A percentile compares a stretch with the other conserved stretches of the same genome.
These are phyloP conservation scores for Meteorus colon DNA, from an alignment of 2,888 invertebrate species.

Conservation along the genomic window DNA sequence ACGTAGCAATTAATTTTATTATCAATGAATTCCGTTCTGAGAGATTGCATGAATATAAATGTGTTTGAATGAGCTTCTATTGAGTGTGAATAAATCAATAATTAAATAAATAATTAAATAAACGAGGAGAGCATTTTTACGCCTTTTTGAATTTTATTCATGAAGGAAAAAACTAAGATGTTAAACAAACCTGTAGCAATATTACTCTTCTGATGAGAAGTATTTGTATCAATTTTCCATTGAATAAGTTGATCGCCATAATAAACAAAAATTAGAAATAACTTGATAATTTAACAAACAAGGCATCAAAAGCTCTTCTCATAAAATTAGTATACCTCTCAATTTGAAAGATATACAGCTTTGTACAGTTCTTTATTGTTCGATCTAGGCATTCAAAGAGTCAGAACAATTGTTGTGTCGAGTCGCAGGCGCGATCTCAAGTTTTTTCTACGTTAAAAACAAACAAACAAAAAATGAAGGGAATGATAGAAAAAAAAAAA, in stretches of 20 bases:
- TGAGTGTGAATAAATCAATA: background rate
- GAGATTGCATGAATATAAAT: constrained; percentile 27
- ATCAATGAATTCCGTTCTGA: constrained; percentile 17
- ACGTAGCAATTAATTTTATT: constrained; percentile 24
- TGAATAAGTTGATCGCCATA: background rate
- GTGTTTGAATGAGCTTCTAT: background rate
- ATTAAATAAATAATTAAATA: background rate
- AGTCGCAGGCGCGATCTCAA: constrained; percentile 25
- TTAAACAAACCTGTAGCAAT: background rate
- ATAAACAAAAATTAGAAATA: background rate
- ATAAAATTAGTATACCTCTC: constrained; percentile 50
- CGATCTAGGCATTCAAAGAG: constrained; percentile 35
- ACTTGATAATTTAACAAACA: constrained; percentile 19
- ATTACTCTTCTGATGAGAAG: background rate
- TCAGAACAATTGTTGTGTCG: constrained; percentile 33
- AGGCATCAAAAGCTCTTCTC: constrained; percentile 19
- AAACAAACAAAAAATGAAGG: background rate
- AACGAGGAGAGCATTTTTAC: background rate
- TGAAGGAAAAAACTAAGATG: background rate
- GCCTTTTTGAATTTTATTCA: background rate
- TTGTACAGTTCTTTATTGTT: constrained; percentile 50
- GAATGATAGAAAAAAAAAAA: constrained; percentile 41
- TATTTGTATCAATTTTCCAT: background rate
- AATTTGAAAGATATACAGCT: constrained; percentile 55
- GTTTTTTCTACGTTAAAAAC: constrained; percentile 41